Percentiles rank a stretch among this genome's conserved stretches.
Conservation (phyloP, 2,888 invertebrate species). For the Operophtera brumata region DNA sequence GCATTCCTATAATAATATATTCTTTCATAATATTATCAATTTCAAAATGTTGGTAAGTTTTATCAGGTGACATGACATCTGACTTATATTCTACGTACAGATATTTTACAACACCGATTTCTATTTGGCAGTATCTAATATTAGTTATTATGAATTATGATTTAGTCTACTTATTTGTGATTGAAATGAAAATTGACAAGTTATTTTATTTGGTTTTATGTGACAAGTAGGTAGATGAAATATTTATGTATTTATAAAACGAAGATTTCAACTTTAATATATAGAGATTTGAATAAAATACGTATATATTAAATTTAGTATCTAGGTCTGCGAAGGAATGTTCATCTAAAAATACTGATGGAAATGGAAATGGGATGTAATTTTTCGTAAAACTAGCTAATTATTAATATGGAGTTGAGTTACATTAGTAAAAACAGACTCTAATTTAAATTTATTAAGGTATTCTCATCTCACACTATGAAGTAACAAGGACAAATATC, state of each 20-base stretch:
- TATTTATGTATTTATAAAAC: background rate
- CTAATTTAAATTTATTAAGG: constrained; percentile 3
- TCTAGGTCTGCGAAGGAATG: constrained; percentile 10
- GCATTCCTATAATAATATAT: constrained; percentile 38
- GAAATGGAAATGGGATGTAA: constrained; percentile 21
- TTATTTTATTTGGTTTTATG: constrained; percentile 27
- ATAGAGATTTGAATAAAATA: constrained; percentile 11
- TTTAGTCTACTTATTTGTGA: constrained; percentile 46
- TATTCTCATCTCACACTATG: background rate
- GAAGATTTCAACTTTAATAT: background rate
- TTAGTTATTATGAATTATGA: constrained; percentile 47
- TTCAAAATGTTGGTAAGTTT: constrained; percentile 30
- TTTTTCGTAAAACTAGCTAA: constrained; percentile 9
- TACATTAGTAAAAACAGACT: constrained; percentile 3
- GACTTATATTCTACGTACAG: constrained; percentile 33
- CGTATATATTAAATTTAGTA: constrained; percentile 6
- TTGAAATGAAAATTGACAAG: constrained; percentile 66
- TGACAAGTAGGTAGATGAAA: constrained; percentile 1
- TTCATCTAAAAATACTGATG: constrained; percentile 20
- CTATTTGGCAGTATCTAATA: constrained; percentile 78
- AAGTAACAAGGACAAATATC: constrained; percentile 4
- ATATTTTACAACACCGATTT: constrained; percentile 70
- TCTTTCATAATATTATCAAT: constrained; percentile 35
- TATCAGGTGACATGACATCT: constrained; percentile 21
- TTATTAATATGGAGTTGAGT: constrained; percentile 8